Evolutionary conservation across 2,888 invertebrate species (phyloP).

Genomic region (Netelia fuscicornis): DNA sequence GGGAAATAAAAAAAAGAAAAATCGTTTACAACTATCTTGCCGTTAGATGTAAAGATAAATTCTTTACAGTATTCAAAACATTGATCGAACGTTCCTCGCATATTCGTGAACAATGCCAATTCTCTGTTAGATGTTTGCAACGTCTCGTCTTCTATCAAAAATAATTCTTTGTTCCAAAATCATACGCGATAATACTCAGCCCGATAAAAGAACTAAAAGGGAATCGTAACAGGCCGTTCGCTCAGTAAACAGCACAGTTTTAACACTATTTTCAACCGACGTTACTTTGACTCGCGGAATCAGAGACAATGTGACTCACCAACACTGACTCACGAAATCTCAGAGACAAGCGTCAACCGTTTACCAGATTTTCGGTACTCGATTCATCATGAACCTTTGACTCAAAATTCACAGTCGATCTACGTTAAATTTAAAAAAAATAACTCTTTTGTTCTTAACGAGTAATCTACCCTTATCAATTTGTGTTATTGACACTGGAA

Average conservation of each 20-base stretch:
- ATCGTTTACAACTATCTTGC: no score
- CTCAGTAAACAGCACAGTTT: background rate
- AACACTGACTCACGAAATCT: slow-evolving; percentile 3
- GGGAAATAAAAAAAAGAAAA: background rate
- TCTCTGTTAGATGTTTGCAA: background rate
- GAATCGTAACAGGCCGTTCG: background rate
- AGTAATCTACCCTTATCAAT: no score
- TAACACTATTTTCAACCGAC: background rate
- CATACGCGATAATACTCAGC: background rate
- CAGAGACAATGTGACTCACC: background rate
- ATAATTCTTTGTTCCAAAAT: background rate
- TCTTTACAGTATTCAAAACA: background rate
- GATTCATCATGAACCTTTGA: no score
- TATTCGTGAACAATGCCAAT: background rate
- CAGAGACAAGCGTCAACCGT: background rate
- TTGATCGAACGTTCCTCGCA: background rate
- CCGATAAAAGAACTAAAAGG: background rate
- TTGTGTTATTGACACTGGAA: no score
- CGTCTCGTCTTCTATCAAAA: background rate
- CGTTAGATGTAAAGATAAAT: background rate
- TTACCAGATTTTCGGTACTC: background rate
- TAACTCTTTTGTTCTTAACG: no score
- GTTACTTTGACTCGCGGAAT: background rate
- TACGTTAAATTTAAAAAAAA: no score
- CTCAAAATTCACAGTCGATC: no score